Percentiles rank a stretch among this genome's conserved stretches.
Conservation (phyloP, 1,140 invertebrate species). For the Acromyrmex heyeri region DNA sequence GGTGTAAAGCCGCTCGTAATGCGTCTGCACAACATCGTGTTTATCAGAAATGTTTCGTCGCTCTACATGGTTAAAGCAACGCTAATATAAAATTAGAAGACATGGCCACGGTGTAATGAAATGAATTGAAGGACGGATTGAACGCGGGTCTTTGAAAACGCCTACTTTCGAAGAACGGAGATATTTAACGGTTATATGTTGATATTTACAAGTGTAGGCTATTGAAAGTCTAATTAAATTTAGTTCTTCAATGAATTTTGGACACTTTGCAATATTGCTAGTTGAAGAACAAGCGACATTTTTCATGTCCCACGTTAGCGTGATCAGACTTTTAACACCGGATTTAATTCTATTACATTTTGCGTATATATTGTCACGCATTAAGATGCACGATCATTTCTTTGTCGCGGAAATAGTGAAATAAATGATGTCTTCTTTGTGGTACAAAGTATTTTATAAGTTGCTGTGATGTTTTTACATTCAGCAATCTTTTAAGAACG, state of each 20-base stretch:
- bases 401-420: conserved; percentile 28
- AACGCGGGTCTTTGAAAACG: conserved; percentile 71
- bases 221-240: conserved; percentile 73
- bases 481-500: conserved; percentile 1
- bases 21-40: conserved; percentile 71
- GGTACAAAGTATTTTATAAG: conserved; percentile 51
- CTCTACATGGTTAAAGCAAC: conserved; percentile 85
- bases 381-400: conserved; percentile 41
- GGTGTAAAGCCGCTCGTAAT: conserved; percentile 74
- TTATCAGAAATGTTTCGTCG: conserved; percentile 84
- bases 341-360: conserved; percentile 47
- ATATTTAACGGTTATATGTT: conserved; percentile 70
- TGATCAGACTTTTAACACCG: conserved; percentile 62
- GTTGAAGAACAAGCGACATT: conserved; percentile 74
- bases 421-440: conserved; percentile 44
- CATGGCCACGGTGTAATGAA: conserved; percentile 75
- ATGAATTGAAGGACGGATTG: conserved; percentile 73
- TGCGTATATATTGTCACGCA: conserved; percentile 33
- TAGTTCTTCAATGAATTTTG: conserved; percentile 76
- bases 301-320: conserved; percentile 82
- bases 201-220: conserved; percentile 72
- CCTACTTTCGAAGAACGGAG: conserved; percentile 69
- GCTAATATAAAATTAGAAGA: conserved; percentile 80
- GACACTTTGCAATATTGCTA: conserved; percentile 79
- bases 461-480: conserved; percentile 33